Conservation (phyloP, 2,888 invertebrate genomes). For the Rhamnusium bicolor region DNA sequence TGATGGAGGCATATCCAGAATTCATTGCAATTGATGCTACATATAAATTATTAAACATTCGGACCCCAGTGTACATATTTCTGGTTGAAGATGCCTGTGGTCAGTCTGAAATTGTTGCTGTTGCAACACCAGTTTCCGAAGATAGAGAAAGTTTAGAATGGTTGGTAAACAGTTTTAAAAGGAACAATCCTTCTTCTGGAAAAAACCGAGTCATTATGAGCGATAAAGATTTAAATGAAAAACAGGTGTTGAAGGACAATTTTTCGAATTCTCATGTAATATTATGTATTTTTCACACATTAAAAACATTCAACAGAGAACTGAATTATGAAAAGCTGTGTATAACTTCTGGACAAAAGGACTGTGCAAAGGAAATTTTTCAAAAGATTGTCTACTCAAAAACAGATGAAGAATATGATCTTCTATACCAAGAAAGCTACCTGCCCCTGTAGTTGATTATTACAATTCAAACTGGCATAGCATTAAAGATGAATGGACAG, state of each 20-base stretch:
- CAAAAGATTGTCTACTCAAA: background rate
- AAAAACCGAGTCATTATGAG: background rate
- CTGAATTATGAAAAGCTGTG: background rate
- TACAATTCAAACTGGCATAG: background rate
- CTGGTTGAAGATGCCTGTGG: conserved; percentile 1
- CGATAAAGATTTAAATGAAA: background rate
- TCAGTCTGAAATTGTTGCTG: conserved; percentile 4
- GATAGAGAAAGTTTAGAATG: background rate
- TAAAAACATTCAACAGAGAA: background rate
- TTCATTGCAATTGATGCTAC: conserved; percentile 4
- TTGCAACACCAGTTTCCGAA: background rate
- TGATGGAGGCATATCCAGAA: conserved; percentile 4
- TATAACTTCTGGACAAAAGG: background rate
- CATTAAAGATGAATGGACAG: background rate
- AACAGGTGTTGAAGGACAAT: background rate
- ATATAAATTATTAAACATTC: conserved; percentile 8
- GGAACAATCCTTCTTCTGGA: background rate
- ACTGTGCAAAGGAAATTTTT: conserved; percentile 1
- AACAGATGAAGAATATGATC: background rate
- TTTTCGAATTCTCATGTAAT: background rate
- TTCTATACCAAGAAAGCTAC: background rate
- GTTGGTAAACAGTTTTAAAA: background rate
- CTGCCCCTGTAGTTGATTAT: background rate
- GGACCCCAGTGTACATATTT: background rate
- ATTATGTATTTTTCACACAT: background rate